Conservation (phyloP, 2,797 vertebrate species). For the Galago senegalensis region DNA sequence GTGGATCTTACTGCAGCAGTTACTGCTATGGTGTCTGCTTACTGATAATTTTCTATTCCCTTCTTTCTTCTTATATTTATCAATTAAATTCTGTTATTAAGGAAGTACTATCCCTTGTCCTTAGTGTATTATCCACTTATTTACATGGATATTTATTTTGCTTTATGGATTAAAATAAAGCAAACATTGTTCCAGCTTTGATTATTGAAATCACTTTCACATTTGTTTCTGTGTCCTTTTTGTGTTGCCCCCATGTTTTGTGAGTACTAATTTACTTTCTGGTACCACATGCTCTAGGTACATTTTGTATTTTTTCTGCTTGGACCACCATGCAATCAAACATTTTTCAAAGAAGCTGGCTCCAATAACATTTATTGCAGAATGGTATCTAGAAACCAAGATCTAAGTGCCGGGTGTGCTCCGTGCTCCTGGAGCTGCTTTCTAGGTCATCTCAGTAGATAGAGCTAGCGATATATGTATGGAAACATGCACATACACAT, state of each 20-base stretch:
- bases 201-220: slow-evolving; percentile 21
- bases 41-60: slow-evolving; percentile 14
- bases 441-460: not conserved
- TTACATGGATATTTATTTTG: slow-evolving; percentile 14
- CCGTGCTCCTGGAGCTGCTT: not conserved
- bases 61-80: not conserved
- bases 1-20: not conserved
- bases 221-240: slow-evolving; percentile 35
- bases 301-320: slow-evolving; percentile 44
- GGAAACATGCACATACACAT: not conserved
- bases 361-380: not conserved
- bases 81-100: slow-evolving; percentile 46
- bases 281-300: not conserved
- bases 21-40: not conserved
- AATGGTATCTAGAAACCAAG: slow-evolving; percentile 34
- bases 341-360: slow-evolving; percentile 30
- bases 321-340: not conserved
- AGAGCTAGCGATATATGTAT: not conserved
- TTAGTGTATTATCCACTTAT: not conserved
- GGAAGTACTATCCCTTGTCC: not conserved
- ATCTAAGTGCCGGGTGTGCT: not conserved
- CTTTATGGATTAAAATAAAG: not conserved
- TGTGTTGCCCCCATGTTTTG: not conserved
- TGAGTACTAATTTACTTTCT: slow-evolving; percentile 48
- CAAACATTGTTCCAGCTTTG: not conserved